Evolutionary conservation across 2,888 invertebrate genomes (phyloP).

Genomic region (Tholera decimalis): DNA sequence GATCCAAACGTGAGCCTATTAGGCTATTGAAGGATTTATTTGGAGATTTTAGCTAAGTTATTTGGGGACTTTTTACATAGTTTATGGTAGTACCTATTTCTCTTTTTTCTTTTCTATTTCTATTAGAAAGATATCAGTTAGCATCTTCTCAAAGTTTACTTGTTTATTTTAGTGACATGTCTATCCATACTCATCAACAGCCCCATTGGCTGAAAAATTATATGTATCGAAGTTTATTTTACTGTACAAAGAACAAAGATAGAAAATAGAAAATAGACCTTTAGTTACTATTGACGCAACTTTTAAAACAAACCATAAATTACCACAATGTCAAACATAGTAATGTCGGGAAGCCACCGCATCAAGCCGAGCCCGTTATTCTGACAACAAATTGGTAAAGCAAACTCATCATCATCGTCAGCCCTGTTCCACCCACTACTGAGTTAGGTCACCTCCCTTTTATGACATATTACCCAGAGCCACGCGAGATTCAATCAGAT

Average conservation of each 20-base stretch:
- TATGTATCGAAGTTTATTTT: background rate
- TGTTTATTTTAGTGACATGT: no score
- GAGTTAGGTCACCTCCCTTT: no score
- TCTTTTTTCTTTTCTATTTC: background rate
- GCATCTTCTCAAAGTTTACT: no score
- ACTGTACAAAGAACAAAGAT: background rate
- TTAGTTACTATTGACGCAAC: background rate
- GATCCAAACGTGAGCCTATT: slow-evolving; percentile 59
- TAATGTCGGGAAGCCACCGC: no score
- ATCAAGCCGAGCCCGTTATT: no score
- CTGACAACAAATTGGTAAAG: no score
- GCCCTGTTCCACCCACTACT: no score
- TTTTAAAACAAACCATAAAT: background rate
- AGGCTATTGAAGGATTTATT: slow-evolving; percentile 43
- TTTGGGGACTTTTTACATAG: background rate
- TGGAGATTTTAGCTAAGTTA: slow-evolving; percentile 9
- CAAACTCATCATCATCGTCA: no score
- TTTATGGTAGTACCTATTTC: background rate
- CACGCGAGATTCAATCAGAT: no score
- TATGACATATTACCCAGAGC: no score
- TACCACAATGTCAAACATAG: background rate
- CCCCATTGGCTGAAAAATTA: background rate
- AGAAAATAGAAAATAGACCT: background rate
- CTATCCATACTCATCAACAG: background rate
- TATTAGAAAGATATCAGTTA: background rate